Evolutionary conservation across 2,797 vertebrate genomes (phyloP).

Genomic region (Triplophysa bombifrons): DNA sequence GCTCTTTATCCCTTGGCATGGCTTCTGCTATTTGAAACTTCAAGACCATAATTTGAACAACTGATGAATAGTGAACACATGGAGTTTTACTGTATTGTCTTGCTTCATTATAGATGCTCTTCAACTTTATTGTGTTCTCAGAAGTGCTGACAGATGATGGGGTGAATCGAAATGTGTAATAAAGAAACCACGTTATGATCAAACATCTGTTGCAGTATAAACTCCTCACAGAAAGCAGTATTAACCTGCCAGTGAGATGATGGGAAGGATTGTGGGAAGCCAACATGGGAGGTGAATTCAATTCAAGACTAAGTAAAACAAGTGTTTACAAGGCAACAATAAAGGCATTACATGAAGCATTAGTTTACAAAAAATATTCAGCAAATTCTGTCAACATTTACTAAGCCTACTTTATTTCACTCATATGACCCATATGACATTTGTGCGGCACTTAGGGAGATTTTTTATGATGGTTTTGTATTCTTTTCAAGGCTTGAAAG

Average conservation of each 20-base stretch:
- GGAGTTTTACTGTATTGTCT: slow-evolving; percentile 8
- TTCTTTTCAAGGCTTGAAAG: background rate
- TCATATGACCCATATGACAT: background rate
- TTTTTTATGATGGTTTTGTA: background rate
- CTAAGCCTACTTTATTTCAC: background rate
- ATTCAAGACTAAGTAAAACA: background rate
- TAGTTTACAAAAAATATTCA: background rate
- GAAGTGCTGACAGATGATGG: slow-evolving; percentile 35
- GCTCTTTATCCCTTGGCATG: slow-evolving; percentile 36
- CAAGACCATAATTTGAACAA: slow-evolving; percentile 33
- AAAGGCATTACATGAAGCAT: background rate
- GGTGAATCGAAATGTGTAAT: slow-evolving; percentile 11
- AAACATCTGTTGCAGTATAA: slow-evolving; percentile 45
- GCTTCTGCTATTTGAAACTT: slow-evolving; percentile 20
- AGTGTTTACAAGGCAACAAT: slow-evolving; percentile 15
- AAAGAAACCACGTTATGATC: slow-evolving; percentile 8
- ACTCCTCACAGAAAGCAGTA: slow-evolving; percentile 29
- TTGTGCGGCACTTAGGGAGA: background rate
- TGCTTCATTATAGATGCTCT: slow-evolving; percentile 31
- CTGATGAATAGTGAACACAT: slow-evolving; percentile 30
- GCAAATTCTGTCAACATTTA: background rate
- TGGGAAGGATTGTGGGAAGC: slow-evolving; percentile 19
- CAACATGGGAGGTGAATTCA: slow-evolving; percentile 20
- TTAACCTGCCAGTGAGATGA: slow-evolving; percentile 25
- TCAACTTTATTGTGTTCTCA: slow-evolving; percentile 18